A percentile compares a stretch with the other conserved stretches of the same genome.
Conservation (phyloP, 2,888 invertebrate genomes). For the Plebejus melissa region DNA sequence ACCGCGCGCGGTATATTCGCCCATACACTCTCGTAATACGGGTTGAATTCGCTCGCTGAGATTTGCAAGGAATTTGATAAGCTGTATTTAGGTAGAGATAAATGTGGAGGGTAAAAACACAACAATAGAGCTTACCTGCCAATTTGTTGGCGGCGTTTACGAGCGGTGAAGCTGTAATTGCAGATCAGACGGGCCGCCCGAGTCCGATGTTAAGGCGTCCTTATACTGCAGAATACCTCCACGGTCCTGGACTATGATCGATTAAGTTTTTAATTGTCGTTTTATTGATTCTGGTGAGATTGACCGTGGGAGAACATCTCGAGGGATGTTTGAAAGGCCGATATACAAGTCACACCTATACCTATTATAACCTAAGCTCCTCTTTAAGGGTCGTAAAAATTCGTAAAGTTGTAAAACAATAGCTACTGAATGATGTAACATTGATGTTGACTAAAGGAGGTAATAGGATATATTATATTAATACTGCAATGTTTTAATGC, state of each 20-base stretch:
- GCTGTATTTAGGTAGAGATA: constrained; percentile 28
- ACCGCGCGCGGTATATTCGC: background rate
- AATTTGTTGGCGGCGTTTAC: constrained; percentile 63
- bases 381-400: background rate
- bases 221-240: background rate
- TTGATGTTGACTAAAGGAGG: too few relatives aligned
- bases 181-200: constrained; percentile 66
- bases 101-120: constrained; percentile 36
- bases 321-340: background rate
- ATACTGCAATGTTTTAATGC: too few relatives aligned
- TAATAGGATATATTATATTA: too few relatives aligned
- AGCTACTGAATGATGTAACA: too few relatives aligned
- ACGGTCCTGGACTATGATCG: background rate
- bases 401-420: too few relatives aligned
- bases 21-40: background rate
- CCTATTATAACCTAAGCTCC: background rate
- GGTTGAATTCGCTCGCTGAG: background rate
- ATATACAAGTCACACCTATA: background rate
- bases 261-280: background rate
- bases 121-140: constrained; percentile 69
- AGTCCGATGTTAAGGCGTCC: constrained; percentile 42
- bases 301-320: background rate
- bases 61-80: constrained; percentile 11
- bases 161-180: constrained; percentile 72
- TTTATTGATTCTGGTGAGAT: background rate